Conservation (phyloP, 2,797 vertebrate species). For the Vultur gryphus region DNA sequence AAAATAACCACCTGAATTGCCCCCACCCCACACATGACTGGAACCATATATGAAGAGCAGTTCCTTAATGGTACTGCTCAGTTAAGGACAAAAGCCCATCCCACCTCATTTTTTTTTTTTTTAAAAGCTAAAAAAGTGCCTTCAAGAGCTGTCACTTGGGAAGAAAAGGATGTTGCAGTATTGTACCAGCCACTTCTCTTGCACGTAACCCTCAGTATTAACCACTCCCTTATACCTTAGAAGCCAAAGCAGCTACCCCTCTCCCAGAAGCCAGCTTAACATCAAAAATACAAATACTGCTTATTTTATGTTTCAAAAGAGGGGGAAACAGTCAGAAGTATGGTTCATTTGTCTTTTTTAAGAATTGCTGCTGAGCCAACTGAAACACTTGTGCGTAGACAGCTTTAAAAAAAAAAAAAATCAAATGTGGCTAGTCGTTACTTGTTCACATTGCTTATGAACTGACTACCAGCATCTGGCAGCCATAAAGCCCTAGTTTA, state of each 20-base stretch:
- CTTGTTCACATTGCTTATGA: constrained; percentile 60
- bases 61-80: neutral
- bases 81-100: neutral
- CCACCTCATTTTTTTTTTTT: neutral
- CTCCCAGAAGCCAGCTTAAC: constrained; percentile 1
- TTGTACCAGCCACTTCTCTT: neutral
- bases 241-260: neutral
- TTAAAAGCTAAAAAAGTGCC: too few relatives aligned
- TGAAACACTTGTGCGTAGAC: constrained; percentile 42
- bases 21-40: neutral
- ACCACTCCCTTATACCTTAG: neutral
- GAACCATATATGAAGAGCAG: neutral
- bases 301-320: neutral
- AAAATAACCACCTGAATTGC: neutral
- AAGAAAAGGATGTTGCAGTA: neutral
- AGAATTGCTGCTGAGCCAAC: neutral
- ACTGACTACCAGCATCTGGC: constrained; percentile 29
- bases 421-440: constrained; percentile 10
- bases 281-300: neutral
- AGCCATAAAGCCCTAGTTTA: constrained; percentile 59
- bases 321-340: neutral
- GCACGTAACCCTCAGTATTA: neutral
- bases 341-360: neutral
- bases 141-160: neutral
- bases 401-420: constrained; percentile 1